Conservation (phyloP, 2,113 vertebrate species). For the Phyllostomus discolor region DNA sequence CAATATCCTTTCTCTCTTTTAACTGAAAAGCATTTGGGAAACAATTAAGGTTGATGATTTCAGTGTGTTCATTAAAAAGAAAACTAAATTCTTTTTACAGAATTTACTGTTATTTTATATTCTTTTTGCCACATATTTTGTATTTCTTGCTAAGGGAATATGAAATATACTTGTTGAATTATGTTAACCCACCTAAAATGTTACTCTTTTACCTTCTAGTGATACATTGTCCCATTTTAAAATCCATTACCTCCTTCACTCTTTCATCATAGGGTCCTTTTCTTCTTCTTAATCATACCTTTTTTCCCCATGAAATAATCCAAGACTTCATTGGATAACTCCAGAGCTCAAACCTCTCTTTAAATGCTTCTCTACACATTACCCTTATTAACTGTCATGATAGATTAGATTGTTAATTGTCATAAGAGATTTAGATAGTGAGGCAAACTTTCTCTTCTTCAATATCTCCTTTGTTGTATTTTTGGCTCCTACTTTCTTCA, state of each 20-base stretch:
- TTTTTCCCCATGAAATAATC: not conserved
- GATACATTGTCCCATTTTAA: not conserved
- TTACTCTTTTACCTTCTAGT: constrained; percentile 5
- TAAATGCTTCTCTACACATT: not conserved
- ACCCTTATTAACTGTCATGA: not conserved
- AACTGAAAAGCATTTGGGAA: not conserved
- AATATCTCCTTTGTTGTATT: not conserved
- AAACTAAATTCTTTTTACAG: not conserved
- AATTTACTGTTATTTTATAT: not conserved
- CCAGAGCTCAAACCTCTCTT: not conserved
- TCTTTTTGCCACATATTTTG: not conserved
- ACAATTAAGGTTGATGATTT: constrained; percentile 23
- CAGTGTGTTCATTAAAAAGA: not conserved
- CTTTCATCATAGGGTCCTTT: not conserved
- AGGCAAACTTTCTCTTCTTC: not conserved
- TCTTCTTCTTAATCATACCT: not conserved
- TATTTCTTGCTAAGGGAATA: not conserved
- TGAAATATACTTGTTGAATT: not conserved
- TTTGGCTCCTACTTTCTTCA: not conserved
- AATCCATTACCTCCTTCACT: not conserved
- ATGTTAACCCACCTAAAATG: not conserved
- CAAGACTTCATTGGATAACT: not conserved
- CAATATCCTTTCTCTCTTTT: not conserved
- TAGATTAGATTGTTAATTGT: not conserved
- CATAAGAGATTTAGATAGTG: not conserved